Base-by-base conservation (phyloP, 2,113 vertebrate species). In the Zosterops borbonicus region DNA sequence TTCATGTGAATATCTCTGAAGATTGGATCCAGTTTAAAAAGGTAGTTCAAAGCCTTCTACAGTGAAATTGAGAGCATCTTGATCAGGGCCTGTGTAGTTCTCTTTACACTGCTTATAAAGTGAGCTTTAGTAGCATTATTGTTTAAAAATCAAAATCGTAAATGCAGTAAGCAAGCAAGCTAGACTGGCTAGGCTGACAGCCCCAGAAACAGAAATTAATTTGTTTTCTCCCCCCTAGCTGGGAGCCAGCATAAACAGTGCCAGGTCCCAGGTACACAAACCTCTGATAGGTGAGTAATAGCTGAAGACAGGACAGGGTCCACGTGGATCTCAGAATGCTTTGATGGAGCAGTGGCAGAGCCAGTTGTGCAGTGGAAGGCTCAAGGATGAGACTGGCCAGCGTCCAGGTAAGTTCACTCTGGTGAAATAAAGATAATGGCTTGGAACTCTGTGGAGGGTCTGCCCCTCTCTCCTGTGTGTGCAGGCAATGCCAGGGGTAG, bases 21-120 rank as follows among this genome's bases (percentile, higher is more conserved):
- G 79, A 44, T 9, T 28, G 19, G 9, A 62, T 95, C 47, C 4
- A 8, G 31, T 81, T 94, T 84, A 27, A 71, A 68, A 74, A 62
- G 53, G 27, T 73, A 86, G 33, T 65, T 94, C 39, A 62, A 59
- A 84, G 39, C 87, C 67, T 74, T 20, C 97, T 97, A 8, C 23
- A 78, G 27, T 58, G 74, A 95, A 95, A 95, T 52, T 81, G 69
- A 98, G 42, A 88, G 27, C 65, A 86, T 67, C 78, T 95, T 58
- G 42, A 49, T 87, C 18, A 67, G 42, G 12, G 33, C 56, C 47
- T 79, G 4, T 35, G 41, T 33, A 41, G 56, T 73, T 90, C 75
- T 87, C 60, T 92, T 67, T 73, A 3, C 78, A 46, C 39, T 93
- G 41, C 42, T 82, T 64, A 77, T 25, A 52, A 64, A 46, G 20